A percentile compares a stretch with the other conserved stretches of the same genome.
Evolutionary conservation across 2,113 vertebrate genomes (phyloP).

Genomic region (Pogonocichla stellata): DNA sequence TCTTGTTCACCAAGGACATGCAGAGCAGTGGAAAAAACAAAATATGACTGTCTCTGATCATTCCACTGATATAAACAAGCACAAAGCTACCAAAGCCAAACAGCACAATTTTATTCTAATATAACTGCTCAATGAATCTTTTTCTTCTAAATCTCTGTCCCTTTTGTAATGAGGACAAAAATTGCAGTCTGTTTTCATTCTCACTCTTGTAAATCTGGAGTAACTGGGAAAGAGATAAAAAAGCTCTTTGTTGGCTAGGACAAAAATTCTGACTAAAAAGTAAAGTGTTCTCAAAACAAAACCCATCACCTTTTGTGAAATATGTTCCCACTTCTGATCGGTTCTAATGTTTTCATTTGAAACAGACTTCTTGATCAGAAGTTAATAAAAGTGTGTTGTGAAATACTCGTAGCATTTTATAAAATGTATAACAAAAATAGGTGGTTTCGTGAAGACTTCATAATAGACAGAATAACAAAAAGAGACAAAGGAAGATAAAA

Average conservation of each 20-base stretch:
- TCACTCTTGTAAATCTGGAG: background rate
- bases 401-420: background rate
- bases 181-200: background rate
- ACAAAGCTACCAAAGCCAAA: background rate
- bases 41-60: background rate
- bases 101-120: background rate
- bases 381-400: background rate
- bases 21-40: background rate
- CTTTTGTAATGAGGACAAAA: background rate
- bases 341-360: constrained; percentile 10
- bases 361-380: constrained; percentile 16
- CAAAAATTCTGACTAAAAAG: background rate
- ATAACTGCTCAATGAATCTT: background rate
- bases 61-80: background rate
- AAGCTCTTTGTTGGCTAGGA: background rate
- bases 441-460: background rate
- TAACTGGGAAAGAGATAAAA: constrained; percentile 5
- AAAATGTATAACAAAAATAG: constrained; percentile 13
- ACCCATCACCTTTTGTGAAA: background rate
- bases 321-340: background rate
- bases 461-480: background rate
- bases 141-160: background rate
- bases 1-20: background rate
- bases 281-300: background rate
- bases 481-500: constrained; percentile 24